Evolutionary conservation across 2,113 vertebrate genomes (phyloP), one percentile per base, ranked within the genome.

Genomic region (Petromus typicus): DNA sequence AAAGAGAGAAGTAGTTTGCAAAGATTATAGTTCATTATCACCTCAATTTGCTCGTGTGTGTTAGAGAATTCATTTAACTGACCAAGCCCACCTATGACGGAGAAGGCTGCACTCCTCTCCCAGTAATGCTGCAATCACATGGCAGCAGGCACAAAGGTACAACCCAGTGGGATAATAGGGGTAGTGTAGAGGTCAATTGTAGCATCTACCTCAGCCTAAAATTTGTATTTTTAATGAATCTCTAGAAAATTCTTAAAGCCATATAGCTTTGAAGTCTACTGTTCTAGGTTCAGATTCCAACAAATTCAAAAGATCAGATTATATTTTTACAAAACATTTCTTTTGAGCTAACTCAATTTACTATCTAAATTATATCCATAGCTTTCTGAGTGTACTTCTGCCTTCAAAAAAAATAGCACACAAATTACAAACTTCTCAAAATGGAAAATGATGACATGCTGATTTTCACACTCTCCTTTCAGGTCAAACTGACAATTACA

Each of bases 301-400:
- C 40, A 93, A 85, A 90, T 56, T 97, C 73, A 81, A 54, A 94
- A 32, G 81, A 79, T 95, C 57, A 91, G 95, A 97, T 51, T 57
- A 63, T 93, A 87, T 87, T 97, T 88, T 85, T 78, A 61, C 82
- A 98, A 98, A 97, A 93, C 57, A 97, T 96, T 89, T 90, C 4
- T 97, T 96, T 66, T 94, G 80, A 89, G 85, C 71, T 40, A 94
- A 93, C 82, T 93, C 67, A 90, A 93, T 98, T 93, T 97, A 80
- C 92, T 94, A 73, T 96, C 78, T 95, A 98, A 97, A 92, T 98
- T 87, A 40, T 97, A 96, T 95, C 94, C 97, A 95, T 93, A 95
- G 96, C 71, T 64, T 96, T 95, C 86, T 96, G 90, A 98, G 89
- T 95, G 93, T 95, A 92, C 37, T 84, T 59, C 94, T 97, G 85